These are phyloP conservation scores for Pseudachorutes palmiensis DNA, from an alignment of 1,140 invertebrate genomes.

Conservation along the genomic window DNA sequence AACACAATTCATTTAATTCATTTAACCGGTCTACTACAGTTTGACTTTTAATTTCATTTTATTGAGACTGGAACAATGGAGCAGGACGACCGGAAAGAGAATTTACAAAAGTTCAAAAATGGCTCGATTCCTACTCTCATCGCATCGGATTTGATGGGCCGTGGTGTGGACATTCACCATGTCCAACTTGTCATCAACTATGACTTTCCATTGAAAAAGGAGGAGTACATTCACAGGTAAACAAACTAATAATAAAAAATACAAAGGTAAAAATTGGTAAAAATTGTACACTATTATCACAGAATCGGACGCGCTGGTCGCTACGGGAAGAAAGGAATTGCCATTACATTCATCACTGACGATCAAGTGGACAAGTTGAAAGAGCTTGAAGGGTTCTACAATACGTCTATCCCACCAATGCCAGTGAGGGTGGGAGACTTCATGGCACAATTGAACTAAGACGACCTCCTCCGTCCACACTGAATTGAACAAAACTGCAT, in stretches of 20 bases:
- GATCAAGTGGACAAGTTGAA: background rate
- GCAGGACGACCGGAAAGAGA: background rate
- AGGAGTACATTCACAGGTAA: conserved; percentile 19
- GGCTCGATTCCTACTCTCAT: background rate
- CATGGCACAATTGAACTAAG: too few species aligned
- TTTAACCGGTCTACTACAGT: background rate
- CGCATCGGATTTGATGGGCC: conserved; percentile 5
- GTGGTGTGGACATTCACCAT: conserved; percentile 14
- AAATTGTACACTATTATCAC: too few species aligned
- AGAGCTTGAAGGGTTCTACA: conserved; percentile 10
- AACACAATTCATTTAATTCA: background rate
- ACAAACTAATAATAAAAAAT: too few species aligned
- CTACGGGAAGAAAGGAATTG: conserved; percentile 13
- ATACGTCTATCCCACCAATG: conserved; percentile 6
- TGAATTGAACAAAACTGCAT: too few species aligned
- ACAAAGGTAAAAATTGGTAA: too few species aligned
- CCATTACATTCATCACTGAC: background rate
- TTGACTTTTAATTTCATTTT: too few species aligned
- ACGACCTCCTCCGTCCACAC: too few species aligned
- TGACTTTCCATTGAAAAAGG: conserved; percentile 4
- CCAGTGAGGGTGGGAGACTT: too few species aligned
- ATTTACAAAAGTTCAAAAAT: background rate
- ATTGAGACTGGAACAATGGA: background rate
- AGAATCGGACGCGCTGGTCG: conserved; percentile 13
- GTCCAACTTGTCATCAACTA: conserved; percentile 15